Conservation (phyloP, 1,140 invertebrate genomes). For the Cydia fagiglandana region DNA sequence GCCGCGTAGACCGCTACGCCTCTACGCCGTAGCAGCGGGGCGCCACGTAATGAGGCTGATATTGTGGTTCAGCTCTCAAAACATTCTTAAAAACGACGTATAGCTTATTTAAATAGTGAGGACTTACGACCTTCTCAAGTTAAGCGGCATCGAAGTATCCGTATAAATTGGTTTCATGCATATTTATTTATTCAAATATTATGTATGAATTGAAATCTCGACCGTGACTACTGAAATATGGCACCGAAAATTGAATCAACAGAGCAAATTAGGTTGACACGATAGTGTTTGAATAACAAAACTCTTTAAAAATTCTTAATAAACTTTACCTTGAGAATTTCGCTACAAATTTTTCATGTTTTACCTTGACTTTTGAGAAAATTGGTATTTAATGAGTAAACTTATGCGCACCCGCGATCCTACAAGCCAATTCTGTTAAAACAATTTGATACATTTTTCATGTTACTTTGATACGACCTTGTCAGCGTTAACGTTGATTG, state of each 20-base stretch:
- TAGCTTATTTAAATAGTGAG: background rate
- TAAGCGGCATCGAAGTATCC: slow-evolving; percentile 52
- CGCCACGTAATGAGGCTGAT: slow-evolving; percentile 68
- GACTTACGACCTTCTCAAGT: slow-evolving; percentile 29
- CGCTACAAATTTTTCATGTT: slow-evolving; percentile 53
- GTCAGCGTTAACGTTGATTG: too few relatives aligned
- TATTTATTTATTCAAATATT: slow-evolving; percentile 78
- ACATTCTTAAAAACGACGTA: background rate
- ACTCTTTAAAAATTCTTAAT: slow-evolving; percentile 48
- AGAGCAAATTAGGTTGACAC: slow-evolving; percentile 59
- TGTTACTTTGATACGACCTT: too few relatives aligned
- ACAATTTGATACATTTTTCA: too few relatives aligned
- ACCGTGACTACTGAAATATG: slow-evolving; percentile 71
- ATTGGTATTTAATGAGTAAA: slow-evolving; percentile 62
- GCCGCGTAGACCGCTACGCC: slow-evolving; percentile 46
- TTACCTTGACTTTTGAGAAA: slow-evolving; percentile 52
- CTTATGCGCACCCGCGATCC: slow-evolving; percentile 51
- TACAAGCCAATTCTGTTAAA: background rate
- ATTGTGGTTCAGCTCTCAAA: slow-evolving; percentile 55
- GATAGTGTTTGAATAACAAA: slow-evolving; percentile 48
- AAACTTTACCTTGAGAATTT: slow-evolving; percentile 46
- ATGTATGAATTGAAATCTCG: slow-evolving; percentile 77
- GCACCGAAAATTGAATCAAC: slow-evolving; percentile 69
- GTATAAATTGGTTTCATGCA: slow-evolving; percentile 78
- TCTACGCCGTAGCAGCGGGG: slow-evolving; percentile 51